Percentiles rank a stretch among this genome's conserved stretches.
Conservation (phyloP, 2,888 invertebrate genomes). For the Dynastes tityus region DNA sequence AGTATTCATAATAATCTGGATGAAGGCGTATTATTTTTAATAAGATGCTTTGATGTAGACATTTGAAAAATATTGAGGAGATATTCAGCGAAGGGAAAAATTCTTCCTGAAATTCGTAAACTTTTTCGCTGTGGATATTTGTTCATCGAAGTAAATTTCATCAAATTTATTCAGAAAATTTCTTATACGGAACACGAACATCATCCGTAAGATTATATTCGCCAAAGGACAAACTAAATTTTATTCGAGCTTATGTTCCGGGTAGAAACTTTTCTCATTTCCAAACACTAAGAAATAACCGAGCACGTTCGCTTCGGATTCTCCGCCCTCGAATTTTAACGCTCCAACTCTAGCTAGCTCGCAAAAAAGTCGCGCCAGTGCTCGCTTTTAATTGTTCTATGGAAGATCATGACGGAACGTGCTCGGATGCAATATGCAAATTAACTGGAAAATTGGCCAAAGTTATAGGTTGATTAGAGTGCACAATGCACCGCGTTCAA, state of each 20-base stretch:
- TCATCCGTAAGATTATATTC: constrained; percentile 16
- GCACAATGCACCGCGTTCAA: constrained; percentile 54
- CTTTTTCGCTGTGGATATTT: neutral
- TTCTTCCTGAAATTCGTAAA: neutral
- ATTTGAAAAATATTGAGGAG: no score
- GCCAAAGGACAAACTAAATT: constrained; percentile 26
- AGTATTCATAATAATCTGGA: neutral
- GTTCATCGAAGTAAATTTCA: constrained; percentile 11
- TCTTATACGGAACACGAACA: constrained; percentile 8
- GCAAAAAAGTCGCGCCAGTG: neutral
- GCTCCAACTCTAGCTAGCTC: neutral
- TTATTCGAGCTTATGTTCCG: constrained; percentile 20
- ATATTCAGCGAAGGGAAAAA: no score
- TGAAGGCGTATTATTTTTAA: no score
- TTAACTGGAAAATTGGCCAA: constrained; percentile 55
- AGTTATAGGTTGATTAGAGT: constrained; percentile 56
- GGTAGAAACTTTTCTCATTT: constrained; percentile 40
- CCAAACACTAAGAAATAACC: constrained; percentile 35
- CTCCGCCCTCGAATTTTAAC: constrained; percentile 10
- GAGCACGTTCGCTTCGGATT: constrained; percentile 19
- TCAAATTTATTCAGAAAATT: constrained; percentile 36
- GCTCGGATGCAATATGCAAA: constrained; percentile 52
- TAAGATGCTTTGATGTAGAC: no score
- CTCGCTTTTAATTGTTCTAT: constrained; percentile 38
- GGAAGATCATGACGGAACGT: constrained; percentile 48